Evolutionary conservation across 2,797 vertebrate species (phyloP), one percentile per base, ranked within the genome.

Genomic region (Protonibea diacanthus): DNA sequence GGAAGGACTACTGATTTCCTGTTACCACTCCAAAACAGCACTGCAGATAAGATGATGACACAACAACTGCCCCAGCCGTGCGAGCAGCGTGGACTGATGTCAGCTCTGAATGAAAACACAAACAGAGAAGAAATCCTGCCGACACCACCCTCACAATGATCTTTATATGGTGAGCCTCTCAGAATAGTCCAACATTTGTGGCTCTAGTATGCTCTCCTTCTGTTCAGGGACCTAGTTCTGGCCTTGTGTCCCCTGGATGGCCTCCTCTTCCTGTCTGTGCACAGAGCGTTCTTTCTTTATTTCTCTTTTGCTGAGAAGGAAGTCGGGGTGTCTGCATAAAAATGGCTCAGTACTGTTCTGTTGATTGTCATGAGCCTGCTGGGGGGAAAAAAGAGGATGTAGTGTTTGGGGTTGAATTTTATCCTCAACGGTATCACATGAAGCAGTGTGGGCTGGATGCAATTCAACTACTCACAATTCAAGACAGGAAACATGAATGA

Each of bases 231-330:
- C 14, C 55, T 44, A 20, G 4, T 52, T 29, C 17, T 68, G 38
- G 8, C 21, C 45, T 47, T 14, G 33, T 9, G 10, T 74, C 52
- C 27, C 4, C 2, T 4, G 14, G n/a, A 3, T 55, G 71, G 56
- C 27, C 62, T 58, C 10, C 13, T 45, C 63, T 67, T 61, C 63
- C 47, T 45, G 56, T 53, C 64, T 61, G 14, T 60, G 33, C 20
- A 68, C 48, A 60, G 38, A 76, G 42, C 12, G 29, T 23, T 64
- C 71, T 64, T 66, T 71, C 55, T 71, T 71, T 27, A 2, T 33
- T 18, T 72, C 15, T 38, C 27, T 40, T 18, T 45, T 20, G 3
- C 12, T 33, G 29, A 53, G 64, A 29, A 40, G 33, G 11, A 51
- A 42, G n/a, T 71, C 40, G 29, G 5, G 6, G 12, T 45, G 23